Percentiles rank a stretch among this genome's conserved stretches.
Evolutionary conservation across 1,140 invertebrate genomes (phyloP).

Genomic region (Drosophila triauraria): DNA sequence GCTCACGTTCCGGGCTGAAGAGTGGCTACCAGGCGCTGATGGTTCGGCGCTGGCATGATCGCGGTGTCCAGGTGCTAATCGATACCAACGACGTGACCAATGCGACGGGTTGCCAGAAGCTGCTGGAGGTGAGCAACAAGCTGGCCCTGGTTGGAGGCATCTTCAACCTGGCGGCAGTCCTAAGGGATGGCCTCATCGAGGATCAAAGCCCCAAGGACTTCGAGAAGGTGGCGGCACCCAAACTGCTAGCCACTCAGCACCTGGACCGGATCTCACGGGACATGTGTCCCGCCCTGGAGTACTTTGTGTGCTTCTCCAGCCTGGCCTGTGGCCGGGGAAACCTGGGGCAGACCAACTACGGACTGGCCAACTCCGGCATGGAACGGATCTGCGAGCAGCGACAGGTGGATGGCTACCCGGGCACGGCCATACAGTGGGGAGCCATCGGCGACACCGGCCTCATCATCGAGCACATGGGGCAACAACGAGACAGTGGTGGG

Average conservation of each 20-base stretch:
- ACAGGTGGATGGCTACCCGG: conserved; percentile 91
- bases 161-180: conserved; percentile 96
- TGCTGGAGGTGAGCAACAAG: conserved; percentile 90
- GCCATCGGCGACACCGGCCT: conserved; percentile 98
- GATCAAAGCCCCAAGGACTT: conserved; percentile 94
- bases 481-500: conserved; percentile 95
- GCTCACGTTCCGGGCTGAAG: conserved; percentile 93
- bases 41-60: conserved; percentile 90
- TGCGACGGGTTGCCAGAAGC: conserved; percentile 88
- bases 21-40: conserved; percentile 95
- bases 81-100: conserved; percentile 89
- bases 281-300: conserved; percentile 92
- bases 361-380: conserved; percentile 97
- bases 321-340: conserved; percentile 98
- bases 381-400: conserved; percentile 96
- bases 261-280: conserved; percentile 91
- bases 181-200: conserved; percentile 94
- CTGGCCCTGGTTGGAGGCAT: conserved; percentile 96
- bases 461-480: conserved; percentile 93
- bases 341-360: conserved; percentile 97
- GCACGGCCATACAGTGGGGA: conserved; percentile 98
- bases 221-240: conserved; percentile 90
- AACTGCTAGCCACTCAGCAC: conserved; percentile 92
- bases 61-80: conserved; percentile 90
- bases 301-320: conserved; percentile 97